Evolutionary conservation across 2,888 invertebrate species (phyloP).

Genomic region (Trichogramma evanescens): DNA sequence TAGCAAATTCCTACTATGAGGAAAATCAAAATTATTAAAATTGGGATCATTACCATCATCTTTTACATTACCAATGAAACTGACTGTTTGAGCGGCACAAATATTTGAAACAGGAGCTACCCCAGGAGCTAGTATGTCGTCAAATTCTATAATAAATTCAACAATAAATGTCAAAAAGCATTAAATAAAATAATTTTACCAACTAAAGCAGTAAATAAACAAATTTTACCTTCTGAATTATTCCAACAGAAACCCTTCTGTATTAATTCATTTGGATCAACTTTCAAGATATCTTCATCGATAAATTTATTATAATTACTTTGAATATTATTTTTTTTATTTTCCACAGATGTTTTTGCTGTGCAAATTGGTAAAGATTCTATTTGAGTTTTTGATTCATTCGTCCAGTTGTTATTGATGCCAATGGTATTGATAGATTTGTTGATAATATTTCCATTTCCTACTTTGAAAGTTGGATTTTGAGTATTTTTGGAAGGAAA

Average conservation of each 20-base stretch:
- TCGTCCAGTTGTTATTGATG: too few relatives aligned
- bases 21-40: constrained; percentile 64
- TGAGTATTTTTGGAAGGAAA: too few relatives aligned
- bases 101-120: neutral
- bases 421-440: too few relatives aligned
- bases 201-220: neutral
- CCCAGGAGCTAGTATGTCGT: too few relatives aligned
- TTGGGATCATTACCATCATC: constrained; percentile 68
- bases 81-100: constrained; percentile 35
- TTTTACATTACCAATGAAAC: constrained; percentile 52
- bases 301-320: neutral
- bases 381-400: too few relatives aligned
- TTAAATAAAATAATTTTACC: too few relatives aligned
- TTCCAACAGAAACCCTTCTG: neutral
- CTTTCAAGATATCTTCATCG: neutral
- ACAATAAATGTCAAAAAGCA: too few relatives aligned
- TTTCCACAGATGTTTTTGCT: too few relatives aligned
- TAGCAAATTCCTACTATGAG: constrained; percentile 64
- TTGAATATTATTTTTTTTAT: neutral
- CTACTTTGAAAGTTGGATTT: neutral
- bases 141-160: too few relatives aligned
- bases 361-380: too few relatives aligned
- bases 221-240: constrained; percentile 5
- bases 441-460: neutral
- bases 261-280: neutral